These are phyloP conservation scores for Motacilla tschutschensis DNA, from an alignment of 2,113 vertebrate species.

Conservation along the genomic window DNA sequence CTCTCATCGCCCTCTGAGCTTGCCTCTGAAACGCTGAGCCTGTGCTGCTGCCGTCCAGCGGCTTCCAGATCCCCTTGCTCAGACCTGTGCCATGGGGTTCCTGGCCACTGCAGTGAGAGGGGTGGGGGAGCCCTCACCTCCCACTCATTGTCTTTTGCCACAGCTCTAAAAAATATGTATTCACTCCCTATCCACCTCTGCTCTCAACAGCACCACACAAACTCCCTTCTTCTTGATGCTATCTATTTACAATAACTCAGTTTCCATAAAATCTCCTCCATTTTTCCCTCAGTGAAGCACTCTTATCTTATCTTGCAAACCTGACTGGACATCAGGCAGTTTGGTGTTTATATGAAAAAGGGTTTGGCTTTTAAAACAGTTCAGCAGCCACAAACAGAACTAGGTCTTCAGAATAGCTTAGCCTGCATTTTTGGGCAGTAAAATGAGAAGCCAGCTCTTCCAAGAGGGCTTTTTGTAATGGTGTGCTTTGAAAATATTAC, in stretches of 20 bases:
- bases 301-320: constrained; percentile 55
- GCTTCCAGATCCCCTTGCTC: not conserved
- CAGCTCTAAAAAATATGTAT: not conserved
- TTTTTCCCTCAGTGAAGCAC: not conserved
- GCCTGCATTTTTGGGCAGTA: not conserved
- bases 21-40: not conserved
- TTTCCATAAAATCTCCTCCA: constrained; percentile 36
- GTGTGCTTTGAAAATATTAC: not conserved
- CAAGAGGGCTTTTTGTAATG: not conserved
- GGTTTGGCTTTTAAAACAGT: constrained; percentile 35
- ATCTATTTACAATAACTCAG: constrained; percentile 18
- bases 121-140: not conserved
- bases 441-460: not conserved
- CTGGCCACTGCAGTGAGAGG: not conserved
- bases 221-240: not conserved
- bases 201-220: not conserved
- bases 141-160: not conserved
- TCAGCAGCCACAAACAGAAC: constrained; percentile 16
- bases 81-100: not conserved
- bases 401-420: not conserved
- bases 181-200: not conserved
- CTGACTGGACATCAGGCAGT: constrained; percentile 32
- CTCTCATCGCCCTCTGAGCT: not conserved
- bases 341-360: constrained; percentile 51
- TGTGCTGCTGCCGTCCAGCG: rapidly evolving